Evolutionary conservation across 1,140 invertebrate species (phyloP), one percentile per base, ranked within the genome.

Genomic region (Drosophila seguyi): DNA sequence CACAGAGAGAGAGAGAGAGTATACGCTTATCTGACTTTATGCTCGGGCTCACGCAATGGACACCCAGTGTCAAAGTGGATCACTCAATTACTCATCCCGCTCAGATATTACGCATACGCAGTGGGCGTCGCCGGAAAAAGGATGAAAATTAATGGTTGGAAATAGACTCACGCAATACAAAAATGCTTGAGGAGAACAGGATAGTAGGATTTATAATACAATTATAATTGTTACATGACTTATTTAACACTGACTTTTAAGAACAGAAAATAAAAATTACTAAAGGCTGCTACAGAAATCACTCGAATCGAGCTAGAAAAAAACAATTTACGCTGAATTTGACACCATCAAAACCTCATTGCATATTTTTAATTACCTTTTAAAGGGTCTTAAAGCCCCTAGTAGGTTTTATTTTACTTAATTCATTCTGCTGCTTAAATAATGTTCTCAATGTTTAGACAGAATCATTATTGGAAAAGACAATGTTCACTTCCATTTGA

Each of bases 51-150:
- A 83, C 81, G 65, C 80, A 79, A 83, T 52, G 50, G 7, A 22
- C 18, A 53, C 63, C 60, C 63, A 79, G 39, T 69, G 62, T 58
- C 66, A 78, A 60, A 71, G 48, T 76, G 48, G 47, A 63, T 57
- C 66, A 48, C 73, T 83, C 59, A 75, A 83, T 83, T 83, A 84
- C 81, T 66, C 69, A 79, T 47, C 36, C 62, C 69, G 78, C 62
- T 48, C 41, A 29, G 20, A 59, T 62, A 81, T 61, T 81, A 77
- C 80, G 75, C 61, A 84, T 72, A 67, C 74, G 65, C 59, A 48
- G 27, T 56, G 53, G 76, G 71, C 38, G 61, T 27, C 27, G 22
- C 13, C 3, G 29, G 16, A 52, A 66, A 59, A 53, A 4, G 13
- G 4, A 25, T 1, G 34, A 50, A 18, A 42, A 78, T 82, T 56